Base-by-base conservation (phyloP, 2,113 vertebrate genomes). In the Capreolus pygargus region DNA sequence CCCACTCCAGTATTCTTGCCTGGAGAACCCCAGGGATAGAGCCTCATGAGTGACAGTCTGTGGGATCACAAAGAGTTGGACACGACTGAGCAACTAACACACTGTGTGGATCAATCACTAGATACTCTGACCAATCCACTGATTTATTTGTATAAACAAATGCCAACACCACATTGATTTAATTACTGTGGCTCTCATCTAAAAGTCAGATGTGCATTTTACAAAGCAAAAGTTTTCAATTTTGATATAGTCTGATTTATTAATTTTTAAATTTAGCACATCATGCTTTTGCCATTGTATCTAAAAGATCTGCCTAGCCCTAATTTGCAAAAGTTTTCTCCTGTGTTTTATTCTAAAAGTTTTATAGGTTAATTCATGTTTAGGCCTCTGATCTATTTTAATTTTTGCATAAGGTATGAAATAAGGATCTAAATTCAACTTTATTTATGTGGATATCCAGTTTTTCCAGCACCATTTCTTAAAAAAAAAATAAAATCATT, bases 41-140 rank as follows among this genome's bases (percentile, higher is more conserved):
- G 30, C 3, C 61, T 64, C 0, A 0, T 17, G 30, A 30, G 30
- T 30, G 8, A 33, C 61, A 64, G 30, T 8, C 30, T 3, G 7
- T 33, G 61, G 61, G 3, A 15, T 64, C 30, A 33, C 30, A 33
- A 8, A 64, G 15, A 64, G 7, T 17, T 17, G 30, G 30, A 64
- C 61, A 64, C 0, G 3, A 33, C 61, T 17, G 15, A 33, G 30
- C 61, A 33, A 33, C 60, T 64, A 64, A 64, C 0, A 0, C 60
- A 64, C 6, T 67, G 64, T 9, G 7, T 67, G 33, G 19, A 17
- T 67, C 64, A 67, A 9, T 36, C 64, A 67, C 64, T 21, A 36
- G 30, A 67, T 67, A 36, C 64, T 67, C 64, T 67, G 64, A n/a
- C 33, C n/a, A 36, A n/a, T 19, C 64, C 64, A 67, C 7, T 67